These are phyloP conservation scores for Petrocephalus schoutedeni DNA, from an alignment of 2,797 vertebrate genomes.

Conservation along the genomic window DNA sequence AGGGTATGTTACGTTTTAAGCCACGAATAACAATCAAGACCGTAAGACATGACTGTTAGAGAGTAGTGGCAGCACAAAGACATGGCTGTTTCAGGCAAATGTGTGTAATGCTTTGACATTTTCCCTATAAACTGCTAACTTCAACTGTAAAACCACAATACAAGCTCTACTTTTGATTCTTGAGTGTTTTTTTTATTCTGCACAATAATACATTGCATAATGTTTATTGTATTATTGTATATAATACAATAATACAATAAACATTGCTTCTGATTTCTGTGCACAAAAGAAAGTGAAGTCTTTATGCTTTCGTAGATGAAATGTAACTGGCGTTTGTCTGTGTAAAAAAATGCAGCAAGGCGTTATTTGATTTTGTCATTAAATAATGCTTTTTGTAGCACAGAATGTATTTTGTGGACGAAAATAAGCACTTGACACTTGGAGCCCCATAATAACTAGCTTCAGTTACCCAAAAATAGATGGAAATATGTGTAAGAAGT, in stretches of 20 bases:
- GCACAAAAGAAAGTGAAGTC: no score
- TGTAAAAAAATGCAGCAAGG: no score
- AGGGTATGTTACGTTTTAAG: conserved; percentile 19
- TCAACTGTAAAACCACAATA: conserved; percentile 11
- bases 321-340: no score
- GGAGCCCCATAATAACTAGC: not conserved
- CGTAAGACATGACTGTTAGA: not conserved
- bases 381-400: no score
- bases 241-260: no score
- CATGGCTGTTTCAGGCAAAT: conserved; percentile 8
- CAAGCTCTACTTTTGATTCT: conserved; percentile 9
- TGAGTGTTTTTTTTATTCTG: conserved; percentile 15
- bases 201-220: not conserved
- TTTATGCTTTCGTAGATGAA: no score
- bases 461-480: not conserved
- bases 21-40: conserved; percentile 22
- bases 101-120: conserved; percentile 16
- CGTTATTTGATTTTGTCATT: no score
- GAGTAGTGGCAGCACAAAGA: conserved; percentile 7
- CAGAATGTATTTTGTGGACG: no score
- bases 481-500: not conserved
- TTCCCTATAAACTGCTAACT: not conserved
- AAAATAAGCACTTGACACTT: no score
- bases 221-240: no score
- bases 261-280: no score